Base-by-base conservation (phyloP, 2,113 vertebrate species). In the Tragelaphus scriptus region DNA sequence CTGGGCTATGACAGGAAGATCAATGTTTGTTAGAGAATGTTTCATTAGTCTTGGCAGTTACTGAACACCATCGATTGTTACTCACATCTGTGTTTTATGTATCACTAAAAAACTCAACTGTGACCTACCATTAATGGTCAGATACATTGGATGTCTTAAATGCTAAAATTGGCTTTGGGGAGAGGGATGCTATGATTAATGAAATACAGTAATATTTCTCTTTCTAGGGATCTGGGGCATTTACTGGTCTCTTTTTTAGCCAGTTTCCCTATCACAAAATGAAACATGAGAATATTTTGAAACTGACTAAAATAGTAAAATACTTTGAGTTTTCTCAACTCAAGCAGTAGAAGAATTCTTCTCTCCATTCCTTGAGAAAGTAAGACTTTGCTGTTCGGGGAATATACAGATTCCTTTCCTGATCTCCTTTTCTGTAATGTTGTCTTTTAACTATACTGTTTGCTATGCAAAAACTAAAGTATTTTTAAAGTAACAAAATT, bases 401-500 rank as follows among this genome's bases (percentile, higher is more conserved):
- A 51, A 71, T 51, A 55, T 75, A 30, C 75, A 84, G 44, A 75
- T 56, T 71, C 30, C 61, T 91, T 89, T 91, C 9, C 61, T 91
- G 11, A 85, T 77, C 58, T 53, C 77, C 32, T 58, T 28, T 94
- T 15, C 32, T 91, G 5, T 84, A 44, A 84, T 79, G 90, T 96
- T 94, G 32, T 81, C 59, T 81, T 77, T 93, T 92, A 49, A 87
- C 21, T 40, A 5, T 58, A 5, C 44, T 26, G 3, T 88, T 80
- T 40, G 3, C 30, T 89, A 6, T 36, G 36, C 47, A 85, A 71
- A 90, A 65, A 51, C n/a, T 47, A 26, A 55, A 89, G 23, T 56
- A 25, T 93, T 94, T 77, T 97, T 91, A 90, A 47, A 49, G 58
- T 90, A 65, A 61, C 87, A 49, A 97, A 94, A 89, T 91, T 91